Conservation (phyloP, 2,797 vertebrate species). For the Apogon hyalosoma region DNA sequence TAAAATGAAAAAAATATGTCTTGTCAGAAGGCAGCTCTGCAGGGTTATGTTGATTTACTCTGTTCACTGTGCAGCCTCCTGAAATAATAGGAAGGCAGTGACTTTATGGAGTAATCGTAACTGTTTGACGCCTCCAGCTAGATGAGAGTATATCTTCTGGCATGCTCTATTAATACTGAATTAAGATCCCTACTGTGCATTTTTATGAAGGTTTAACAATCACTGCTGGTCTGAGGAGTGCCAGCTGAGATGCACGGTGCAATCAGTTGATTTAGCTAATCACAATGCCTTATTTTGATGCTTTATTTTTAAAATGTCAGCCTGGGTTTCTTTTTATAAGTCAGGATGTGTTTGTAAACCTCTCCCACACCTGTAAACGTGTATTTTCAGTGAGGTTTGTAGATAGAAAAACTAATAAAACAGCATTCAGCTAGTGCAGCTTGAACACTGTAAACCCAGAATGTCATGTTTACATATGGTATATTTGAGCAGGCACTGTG, state of each 20-base stretch:
- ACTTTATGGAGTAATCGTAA: constrained; percentile 54
- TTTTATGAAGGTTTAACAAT: constrained; percentile 29
- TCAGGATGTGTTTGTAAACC: constrained; percentile 2
- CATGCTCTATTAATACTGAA: constrained; percentile 38
- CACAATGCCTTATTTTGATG: background rate
- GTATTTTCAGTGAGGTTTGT: background rate
- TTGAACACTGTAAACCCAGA: constrained; percentile 6
- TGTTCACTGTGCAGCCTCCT: constrained; percentile 41
- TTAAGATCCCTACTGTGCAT: constrained; percentile 15
- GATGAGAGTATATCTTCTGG: constrained; percentile 40
- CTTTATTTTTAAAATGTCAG: background rate
- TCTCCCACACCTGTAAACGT: background rate
- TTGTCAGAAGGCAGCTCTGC: constrained; percentile 61
- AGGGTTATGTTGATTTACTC: constrained; percentile 64
- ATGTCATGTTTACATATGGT: background rate
- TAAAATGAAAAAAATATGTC: constrained; percentile 52
- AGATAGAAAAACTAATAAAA: constrained; percentile 9
- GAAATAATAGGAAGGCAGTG: constrained; percentile 53
- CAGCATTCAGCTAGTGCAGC: background rate
- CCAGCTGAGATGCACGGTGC: constrained; percentile 10
- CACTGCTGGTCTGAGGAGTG: constrained; percentile 5
- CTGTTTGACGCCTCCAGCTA: constrained; percentile 36
- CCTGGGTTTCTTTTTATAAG: background rate
- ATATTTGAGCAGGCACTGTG: background rate
- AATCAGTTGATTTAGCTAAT: constrained; percentile 26